Base-by-base conservation (phyloP, 2,888 invertebrate genomes). In the Eupithecia centaureata region DNA sequence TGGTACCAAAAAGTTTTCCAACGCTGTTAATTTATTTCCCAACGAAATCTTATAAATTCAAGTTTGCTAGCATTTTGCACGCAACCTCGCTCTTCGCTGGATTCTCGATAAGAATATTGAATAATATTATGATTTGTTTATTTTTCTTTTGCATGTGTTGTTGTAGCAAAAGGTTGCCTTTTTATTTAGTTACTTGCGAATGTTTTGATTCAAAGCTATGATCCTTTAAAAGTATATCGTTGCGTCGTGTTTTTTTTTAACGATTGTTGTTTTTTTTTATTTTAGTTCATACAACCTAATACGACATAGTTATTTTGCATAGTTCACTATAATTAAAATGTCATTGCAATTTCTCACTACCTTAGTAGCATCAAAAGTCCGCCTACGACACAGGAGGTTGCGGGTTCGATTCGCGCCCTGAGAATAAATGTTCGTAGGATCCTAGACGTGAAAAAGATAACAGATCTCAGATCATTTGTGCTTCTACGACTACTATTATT, bases 11-110 rank as follows among this genome's bases (percentile, higher is more conserved):
- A 92, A 92, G 82, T 90, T 91, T 91, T 86, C 86, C 91, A 87
- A 88, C 88, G 86, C 82, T 87, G 85, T 84, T 91, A 91, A 92
- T 92, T 92, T 92, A 92, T 91, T 91, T 92, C 86, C 87, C 86
- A 83, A 89, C 87, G 87, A 89, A 92, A 91, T 92, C 90, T 91
- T 90, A 89, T 89, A 88, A 91, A 89, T 88, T 89, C 82, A 82
- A 85, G 82, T 86, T 81, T 82, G 87, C 86, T 79, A 85, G 83
- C 86, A 84, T 85, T 87, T 84, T 81, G 87, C 92, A 92, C 92
- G 92, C 92, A 86, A 92, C 87, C 86, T 84, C 83, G 88, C 82
- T 86, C 87, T 86, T 87, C 86, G 87, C 89, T 86, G 85, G 85
- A 88, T 87, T 90, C 73, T 86, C 90, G 91, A 92, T 92, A 91